Percentiles rank a stretch among this genome's conserved stretches.
These are phyloP conservation scores for Drosophila tanythrix DNA, from an alignment of 2,888 invertebrate species.

Conservation along the genomic window DNA sequence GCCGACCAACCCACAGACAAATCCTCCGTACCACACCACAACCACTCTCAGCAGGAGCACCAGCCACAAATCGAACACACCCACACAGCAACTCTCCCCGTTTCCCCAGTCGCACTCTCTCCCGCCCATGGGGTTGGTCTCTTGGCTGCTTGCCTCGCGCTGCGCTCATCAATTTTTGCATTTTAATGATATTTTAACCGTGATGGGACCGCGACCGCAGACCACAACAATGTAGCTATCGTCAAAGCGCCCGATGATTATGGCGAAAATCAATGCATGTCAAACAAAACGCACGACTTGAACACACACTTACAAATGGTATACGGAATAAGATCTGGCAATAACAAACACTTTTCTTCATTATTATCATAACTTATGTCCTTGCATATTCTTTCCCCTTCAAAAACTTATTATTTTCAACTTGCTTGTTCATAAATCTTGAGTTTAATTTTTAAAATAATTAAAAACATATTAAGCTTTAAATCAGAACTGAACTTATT, in stretches of 20 bases:
- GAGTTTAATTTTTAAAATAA: too few species aligned
- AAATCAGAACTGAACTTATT: neutral
- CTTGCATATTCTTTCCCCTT: neutral
- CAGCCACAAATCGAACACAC: constrained; percentile 4
- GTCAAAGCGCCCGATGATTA: constrained; percentile 17
- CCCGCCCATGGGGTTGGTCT: neutral
- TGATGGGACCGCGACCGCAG: constrained; percentile 44
- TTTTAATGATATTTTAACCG: constrained; percentile 77
- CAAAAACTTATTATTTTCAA: neutral
- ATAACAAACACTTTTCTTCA: neutral
- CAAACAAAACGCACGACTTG: neutral
- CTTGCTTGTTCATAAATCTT: neutral
- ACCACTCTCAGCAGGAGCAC: neutral
- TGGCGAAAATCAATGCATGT: constrained; percentile 16
- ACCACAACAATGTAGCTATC: constrained; percentile 12
- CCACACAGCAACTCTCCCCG: neutral
- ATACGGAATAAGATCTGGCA: neutral
- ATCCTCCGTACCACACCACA: constrained; percentile 1
- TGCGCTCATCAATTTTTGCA: constrained; percentile 72
- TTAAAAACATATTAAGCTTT: accelerated
- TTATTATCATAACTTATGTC: neutral
- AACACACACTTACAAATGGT: constrained; percentile 3
- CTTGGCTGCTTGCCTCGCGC: constrained; percentile 25
- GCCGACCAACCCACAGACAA: constrained; percentile 11
- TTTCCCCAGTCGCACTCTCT: neutral